A percentile compares a stretch with the other conserved stretches of the same genome.
Evolutionary conservation across 1,140 invertebrate species (phyloP).

Genomic region (Hydropsyche tenuis): DNA sequence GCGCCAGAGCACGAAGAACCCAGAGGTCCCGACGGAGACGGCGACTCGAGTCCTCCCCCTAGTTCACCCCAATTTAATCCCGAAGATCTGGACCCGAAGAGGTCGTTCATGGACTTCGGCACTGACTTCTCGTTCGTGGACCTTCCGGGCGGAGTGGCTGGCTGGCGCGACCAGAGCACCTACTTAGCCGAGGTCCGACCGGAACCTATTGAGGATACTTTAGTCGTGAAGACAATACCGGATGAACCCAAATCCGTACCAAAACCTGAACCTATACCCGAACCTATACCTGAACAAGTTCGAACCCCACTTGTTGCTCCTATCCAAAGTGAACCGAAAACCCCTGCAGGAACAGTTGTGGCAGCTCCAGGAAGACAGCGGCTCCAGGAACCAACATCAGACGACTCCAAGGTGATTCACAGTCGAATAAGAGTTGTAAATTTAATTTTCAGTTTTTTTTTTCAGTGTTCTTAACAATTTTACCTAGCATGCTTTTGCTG

Average conservation of each 20-base stretch:
- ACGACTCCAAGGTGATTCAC: slow-evolving; percentile 47
- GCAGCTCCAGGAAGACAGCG: slow-evolving; percentile 29
- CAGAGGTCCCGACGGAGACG: slow-evolving; percentile 67
- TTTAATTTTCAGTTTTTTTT: slow-evolving; percentile 2
- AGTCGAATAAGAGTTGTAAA: slow-evolving; percentile 13
- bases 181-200: slow-evolving; percentile 65
- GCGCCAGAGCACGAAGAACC: slow-evolving; percentile 58
- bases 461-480: slow-evolving; percentile 20
- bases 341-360: slow-evolving; percentile 38
- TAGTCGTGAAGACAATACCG: not conserved
- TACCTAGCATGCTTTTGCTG: slow-evolving; percentile 9
- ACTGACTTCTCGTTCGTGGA: slow-evolving; percentile 75
- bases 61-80: slow-evolving; percentile 49
- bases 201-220: slow-evolving; percentile 54
- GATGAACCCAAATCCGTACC: not conserved
- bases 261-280: not conserved
- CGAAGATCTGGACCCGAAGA: slow-evolving; percentile 42
- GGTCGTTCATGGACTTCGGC: not conserved
- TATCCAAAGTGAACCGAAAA: not conserved
- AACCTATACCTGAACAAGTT: slow-evolving; percentile 32
- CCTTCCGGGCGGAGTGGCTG: slow-evolving; percentile 78
- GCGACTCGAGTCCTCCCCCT: slow-evolving; percentile 63
- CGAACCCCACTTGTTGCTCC: not conserved
- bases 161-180: slow-evolving; percentile 84
- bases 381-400: slow-evolving; percentile 10